Evolutionary conservation across 2,113 vertebrate species (phyloP).

Genomic region (Vidua macroura): DNA sequence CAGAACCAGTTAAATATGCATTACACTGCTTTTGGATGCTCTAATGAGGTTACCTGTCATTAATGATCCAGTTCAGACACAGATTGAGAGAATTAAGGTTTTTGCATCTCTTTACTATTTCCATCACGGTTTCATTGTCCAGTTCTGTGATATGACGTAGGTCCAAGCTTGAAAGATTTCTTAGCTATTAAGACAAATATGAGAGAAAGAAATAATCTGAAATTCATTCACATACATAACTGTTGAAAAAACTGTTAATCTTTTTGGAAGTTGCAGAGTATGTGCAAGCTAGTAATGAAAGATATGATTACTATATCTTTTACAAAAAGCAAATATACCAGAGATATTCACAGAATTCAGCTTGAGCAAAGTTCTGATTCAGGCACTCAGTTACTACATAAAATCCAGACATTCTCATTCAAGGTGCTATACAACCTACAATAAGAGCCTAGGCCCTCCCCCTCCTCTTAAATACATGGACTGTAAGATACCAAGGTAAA

Average conservation of each 20-base stretch:
- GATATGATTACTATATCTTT: background rate
- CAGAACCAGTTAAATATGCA: background rate
- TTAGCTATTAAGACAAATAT: conserved; percentile 78
- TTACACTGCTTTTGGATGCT: background rate
- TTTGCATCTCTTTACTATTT: conserved; percentile 95
- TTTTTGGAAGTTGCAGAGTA: background rate
- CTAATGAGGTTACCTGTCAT: conserved; percentile 86
- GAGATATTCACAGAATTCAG: background rate
- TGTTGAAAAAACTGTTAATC: background rate
- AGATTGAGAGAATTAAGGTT: conserved; percentile 97
- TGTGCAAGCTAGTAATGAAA: background rate
- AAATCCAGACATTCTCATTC: background rate
- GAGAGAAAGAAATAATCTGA: conserved; percentile 36
- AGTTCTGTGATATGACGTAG: conserved; percentile 97
- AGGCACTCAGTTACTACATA: background rate
- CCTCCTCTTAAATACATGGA: background rate
- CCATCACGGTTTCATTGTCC: conserved; percentile 98
- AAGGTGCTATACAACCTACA: background rate
- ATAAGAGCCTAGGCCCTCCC: fast-evolving
- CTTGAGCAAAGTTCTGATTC: background rate
- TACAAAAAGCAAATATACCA: background rate
- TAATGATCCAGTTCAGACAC: conserved; percentile 99
- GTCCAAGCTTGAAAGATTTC: conserved; percentile 91
- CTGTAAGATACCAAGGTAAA: background rate
- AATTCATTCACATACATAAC: background rate